Evolutionary conservation across 2,113 vertebrate species (phyloP).

Genomic region (Jacana jacana): DNA sequence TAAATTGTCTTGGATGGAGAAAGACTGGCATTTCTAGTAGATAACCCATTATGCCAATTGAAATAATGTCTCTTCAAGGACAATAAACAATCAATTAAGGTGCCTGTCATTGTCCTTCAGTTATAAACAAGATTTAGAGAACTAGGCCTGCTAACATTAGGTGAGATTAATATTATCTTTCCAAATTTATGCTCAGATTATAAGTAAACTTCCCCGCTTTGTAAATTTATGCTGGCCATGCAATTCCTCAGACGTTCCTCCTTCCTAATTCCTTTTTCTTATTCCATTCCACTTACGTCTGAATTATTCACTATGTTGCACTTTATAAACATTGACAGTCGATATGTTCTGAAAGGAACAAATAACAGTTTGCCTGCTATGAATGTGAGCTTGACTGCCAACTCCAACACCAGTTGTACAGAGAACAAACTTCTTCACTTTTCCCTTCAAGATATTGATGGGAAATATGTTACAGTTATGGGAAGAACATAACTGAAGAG

Average conservation of each 20-base stretch:
- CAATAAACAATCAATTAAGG: neutral
- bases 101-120: neutral
- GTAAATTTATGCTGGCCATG: neutral
- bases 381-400: neutral
- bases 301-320: neutral
- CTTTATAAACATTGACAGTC: neutral
- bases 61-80: neutral
- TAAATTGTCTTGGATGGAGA: neutral
- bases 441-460: neutral
- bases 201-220: neutral
- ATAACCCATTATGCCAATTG: neutral
- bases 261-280: neutral
- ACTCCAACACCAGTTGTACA: neutral
- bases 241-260: neutral
- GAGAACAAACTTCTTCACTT: neutral
- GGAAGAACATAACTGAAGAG: neutral
- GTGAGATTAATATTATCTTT: neutral
- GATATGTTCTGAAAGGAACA: neutral
- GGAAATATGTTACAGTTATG: neutral
- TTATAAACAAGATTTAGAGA: neutral
- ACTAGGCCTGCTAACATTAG: neutral
- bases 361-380: neutral
- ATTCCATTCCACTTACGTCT: neutral
- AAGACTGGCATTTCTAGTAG: neutral
- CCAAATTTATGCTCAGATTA: neutral